These are phyloP conservation scores for Muschampia plurimacula DNA, from an alignment of 2,888 invertebrate genomes.

Conservation along the genomic window DNA sequence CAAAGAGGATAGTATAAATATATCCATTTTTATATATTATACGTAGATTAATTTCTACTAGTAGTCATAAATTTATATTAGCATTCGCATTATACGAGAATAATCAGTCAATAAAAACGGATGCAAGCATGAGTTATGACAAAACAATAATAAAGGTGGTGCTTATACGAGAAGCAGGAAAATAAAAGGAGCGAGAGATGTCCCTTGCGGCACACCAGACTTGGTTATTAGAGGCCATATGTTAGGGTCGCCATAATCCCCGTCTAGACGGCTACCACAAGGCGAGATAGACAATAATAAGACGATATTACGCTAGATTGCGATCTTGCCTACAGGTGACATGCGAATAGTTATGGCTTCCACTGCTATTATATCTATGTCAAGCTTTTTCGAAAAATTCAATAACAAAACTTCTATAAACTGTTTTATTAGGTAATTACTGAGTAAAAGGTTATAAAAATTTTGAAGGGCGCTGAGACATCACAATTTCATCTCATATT, in stretches of 20 bases:
- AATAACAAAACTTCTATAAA: too few species aligned
- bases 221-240: constrained; percentile 36
- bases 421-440: too few species aligned
- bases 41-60: background rate
- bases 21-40: too few species aligned
- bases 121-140: constrained; percentile 13
- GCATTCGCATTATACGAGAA: background rate
- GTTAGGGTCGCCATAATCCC: constrained; percentile 28
- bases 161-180: background rate
- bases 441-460: too few species aligned
- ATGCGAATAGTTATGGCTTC: background rate
- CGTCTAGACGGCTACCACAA: constrained; percentile 27
- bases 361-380: too few species aligned
- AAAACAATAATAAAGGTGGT: constrained; percentile 30
- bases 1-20: too few species aligned
- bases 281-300: constrained; percentile 6
- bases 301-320: constrained; percentile 24
- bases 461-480: too few species aligned
- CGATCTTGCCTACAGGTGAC: background rate
- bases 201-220: constrained; percentile 34
- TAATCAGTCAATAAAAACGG: constrained; percentile 2
- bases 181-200: constrained; percentile 32
- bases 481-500: too few species aligned
- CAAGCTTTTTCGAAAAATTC: too few species aligned
- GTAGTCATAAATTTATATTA: background rate